Base-by-base conservation (phyloP, 2,797 vertebrate genomes). In the Enteromius radiatus region DNA sequence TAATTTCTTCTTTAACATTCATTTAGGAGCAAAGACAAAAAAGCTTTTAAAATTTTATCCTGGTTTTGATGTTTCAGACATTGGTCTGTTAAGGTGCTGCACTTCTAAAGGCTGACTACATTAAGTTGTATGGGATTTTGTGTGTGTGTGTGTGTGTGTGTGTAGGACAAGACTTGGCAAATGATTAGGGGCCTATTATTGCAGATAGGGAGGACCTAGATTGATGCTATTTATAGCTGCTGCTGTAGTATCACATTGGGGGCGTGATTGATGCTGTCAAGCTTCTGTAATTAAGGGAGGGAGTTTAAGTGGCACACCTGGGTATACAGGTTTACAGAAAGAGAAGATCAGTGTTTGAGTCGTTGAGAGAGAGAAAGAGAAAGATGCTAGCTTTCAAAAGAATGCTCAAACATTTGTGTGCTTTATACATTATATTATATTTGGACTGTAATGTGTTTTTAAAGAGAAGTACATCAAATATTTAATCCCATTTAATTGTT, bases 141-240 rank as follows among this genome's bases (percentile, higher is more conserved):
- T 47, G 5, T 75, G 69, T 73, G 65, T 67, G 28, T 71, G 63
- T 43, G 43, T 52, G n/a, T n/a, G n/a, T n/a, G n/a, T n/a, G n/a
- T 33, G 73, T 17, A 23, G 8, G 78, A 36, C 2, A 10, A 80
- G 36, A 23, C 54, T 84, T 74, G 76, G 61, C 54, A 69, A 69
- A 71, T 88, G 84, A 88, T 90, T 85, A 87, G 79, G 74, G 79
- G 76, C 68, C 85, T 67, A 84, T 86, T 86, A 87, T 82, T 85
- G 84, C 49, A 65, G 59, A 86, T 84, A 79, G 65, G 68, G 80
- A 59, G 68, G 67, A 84, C 82, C 86, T 84, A 85, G 67, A 84
- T 90, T 88, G 75, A 17, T 45, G 75, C 75, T 89, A 76, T 86
- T 84, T 83, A 79, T 84, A 84, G 75, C 49, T 54, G 26, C 64